Conservation (phyloP, 2,113 vertebrate genomes). For the Bungarus multicinctus region DNA sequence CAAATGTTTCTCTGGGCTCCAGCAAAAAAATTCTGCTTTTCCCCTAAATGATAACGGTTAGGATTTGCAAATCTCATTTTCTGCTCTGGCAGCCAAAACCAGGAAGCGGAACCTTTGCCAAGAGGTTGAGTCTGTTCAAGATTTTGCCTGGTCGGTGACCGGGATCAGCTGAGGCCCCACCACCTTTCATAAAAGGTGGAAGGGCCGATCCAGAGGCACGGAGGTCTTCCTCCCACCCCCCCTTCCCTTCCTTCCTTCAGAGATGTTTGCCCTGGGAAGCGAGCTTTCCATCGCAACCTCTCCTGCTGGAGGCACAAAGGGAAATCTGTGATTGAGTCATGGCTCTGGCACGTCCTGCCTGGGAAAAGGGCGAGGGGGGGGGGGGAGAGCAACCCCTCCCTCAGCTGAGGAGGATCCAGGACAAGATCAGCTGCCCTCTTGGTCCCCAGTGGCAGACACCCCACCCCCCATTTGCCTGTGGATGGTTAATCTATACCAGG, state of each 20-base stretch:
- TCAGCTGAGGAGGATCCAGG: background rate
- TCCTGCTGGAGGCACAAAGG: background rate
- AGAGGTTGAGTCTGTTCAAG: background rate
- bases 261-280: background rate
- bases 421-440: background rate
- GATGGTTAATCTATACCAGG: background rate
- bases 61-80: background rate
- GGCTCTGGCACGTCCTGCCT: slow-evolving; percentile 33
- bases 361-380: background rate
- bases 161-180: background rate
- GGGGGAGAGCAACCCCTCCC: background rate
- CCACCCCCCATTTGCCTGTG: background rate
- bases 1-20: background rate
- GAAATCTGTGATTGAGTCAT: slow-evolving; percentile 31
- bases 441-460: background rate
- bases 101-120: background rate
- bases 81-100: background rate
- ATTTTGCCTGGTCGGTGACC: background rate
- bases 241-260: background rate
- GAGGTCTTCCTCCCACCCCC: no score
- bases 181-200: background rate
- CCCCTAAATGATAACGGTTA: background rate
- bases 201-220: background rate
- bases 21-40: background rate
- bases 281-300: no score